Conservation (phyloP, 2,113 vertebrate genomes). For the Serinus canaria region DNA sequence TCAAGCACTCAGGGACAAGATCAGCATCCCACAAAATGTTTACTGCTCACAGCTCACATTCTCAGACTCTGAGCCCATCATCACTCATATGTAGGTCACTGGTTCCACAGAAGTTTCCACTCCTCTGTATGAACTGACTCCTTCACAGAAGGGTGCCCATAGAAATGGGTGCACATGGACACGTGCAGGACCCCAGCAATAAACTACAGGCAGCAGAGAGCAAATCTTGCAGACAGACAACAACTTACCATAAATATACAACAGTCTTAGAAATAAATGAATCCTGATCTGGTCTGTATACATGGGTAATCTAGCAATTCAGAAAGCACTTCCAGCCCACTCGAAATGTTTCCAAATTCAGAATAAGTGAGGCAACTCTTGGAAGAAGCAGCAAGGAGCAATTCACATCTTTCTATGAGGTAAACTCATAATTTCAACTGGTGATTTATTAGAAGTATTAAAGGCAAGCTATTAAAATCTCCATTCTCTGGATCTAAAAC, state of each 20-base stretch:
- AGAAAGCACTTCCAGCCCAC: conserved; percentile 33
- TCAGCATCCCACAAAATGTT: neutral
- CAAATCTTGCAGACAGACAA: fast-evolving
- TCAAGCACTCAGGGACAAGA: neutral
- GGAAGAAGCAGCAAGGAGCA: conserved; percentile 28
- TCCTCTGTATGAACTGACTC: neutral
- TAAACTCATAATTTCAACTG: conserved; percentile 7
- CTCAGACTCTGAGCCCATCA: neutral
- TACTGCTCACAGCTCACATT: neutral
- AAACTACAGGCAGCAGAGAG: neutral
- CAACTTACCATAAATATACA: neutral
- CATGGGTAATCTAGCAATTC: conserved; percentile 28
- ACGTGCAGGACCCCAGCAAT: neutral
- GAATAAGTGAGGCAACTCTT: conserved; percentile 59
- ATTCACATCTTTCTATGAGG: conserved; percentile 49
- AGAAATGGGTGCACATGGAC: neutral
- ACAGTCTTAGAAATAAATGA: neutral
- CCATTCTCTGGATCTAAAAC: neutral
- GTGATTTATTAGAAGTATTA: conserved; percentile 45
- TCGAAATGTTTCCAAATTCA: conserved; percentile 49
- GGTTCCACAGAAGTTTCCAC: neutral
- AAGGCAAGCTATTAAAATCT: conserved; percentile 34
- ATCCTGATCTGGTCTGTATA: neutral
- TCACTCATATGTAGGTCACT: neutral
- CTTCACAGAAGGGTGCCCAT: neutral